phyloP scores from a whole-genome alignment of 2,797 vertebrate species.

The Decapterus maruadsi region DNA sequence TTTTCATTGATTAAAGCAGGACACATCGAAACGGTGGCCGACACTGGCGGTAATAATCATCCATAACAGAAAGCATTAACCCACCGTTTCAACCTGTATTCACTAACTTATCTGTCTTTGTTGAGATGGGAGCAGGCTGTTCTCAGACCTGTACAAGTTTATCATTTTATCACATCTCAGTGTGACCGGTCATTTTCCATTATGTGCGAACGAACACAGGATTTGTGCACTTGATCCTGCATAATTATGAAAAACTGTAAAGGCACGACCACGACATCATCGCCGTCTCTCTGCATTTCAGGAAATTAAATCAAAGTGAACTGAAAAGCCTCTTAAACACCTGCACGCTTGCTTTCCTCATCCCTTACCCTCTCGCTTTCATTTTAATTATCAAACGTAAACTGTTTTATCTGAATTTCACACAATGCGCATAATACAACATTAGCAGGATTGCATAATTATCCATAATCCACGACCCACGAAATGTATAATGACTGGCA shows the following conservation, averaged over 20 bases:
- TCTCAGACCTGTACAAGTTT: constrained; percentile 2
- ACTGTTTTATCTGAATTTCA: constrained; percentile 49
- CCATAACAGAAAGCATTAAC: constrained; percentile 34
- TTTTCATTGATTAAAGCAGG: constrained; percentile 29
- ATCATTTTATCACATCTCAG: constrained; percentile 1
- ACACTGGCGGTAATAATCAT: constrained; percentile 44
- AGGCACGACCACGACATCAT: not conserved
- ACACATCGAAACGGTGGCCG: constrained; percentile 28
- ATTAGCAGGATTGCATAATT: constrained; percentile 53
- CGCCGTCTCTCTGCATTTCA: constrained; percentile 33
- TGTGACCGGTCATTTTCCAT: constrained; percentile 30
- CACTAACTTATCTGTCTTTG: constrained; percentile 4
- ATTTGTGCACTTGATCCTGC: constrained; percentile 40
- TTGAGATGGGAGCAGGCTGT: constrained; percentile 9
- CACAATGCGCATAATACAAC: constrained; percentile 45
- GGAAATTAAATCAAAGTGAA: constrained; percentile 59
- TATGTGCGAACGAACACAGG: constrained; percentile 1
- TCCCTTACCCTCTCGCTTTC: constrained; percentile 25
- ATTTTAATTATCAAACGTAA: constrained; percentile 44
- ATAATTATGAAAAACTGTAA: constrained; percentile 43
- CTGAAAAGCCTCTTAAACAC: constrained; percentile 69
- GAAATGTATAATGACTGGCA: constrained; percentile 10
- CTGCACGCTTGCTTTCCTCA: constrained; percentile 25
- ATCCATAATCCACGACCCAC: constrained; percentile 37
- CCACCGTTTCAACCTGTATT: constrained; percentile 6